Conservation (phyloP, 2,113 vertebrate genomes). For the Theristicus caerulescens region DNA sequence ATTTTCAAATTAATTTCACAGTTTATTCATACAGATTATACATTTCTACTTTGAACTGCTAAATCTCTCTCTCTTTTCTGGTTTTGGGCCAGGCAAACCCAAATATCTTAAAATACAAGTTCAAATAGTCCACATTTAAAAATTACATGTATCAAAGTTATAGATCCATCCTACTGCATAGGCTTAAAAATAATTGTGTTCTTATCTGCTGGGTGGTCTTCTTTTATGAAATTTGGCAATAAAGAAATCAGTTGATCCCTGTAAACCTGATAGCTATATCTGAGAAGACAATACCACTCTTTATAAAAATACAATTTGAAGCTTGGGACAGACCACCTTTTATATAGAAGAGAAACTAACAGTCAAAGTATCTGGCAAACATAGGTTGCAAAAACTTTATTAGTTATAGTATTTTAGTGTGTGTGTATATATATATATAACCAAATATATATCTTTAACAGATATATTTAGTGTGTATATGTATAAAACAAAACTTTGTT, state of each 20-base stretch:
- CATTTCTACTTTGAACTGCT: background rate
- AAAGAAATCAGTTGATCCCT: background rate
- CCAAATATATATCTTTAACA: background rate
- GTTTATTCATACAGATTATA: background rate
- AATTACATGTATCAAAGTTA: background rate
- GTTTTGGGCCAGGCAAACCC: background rate
- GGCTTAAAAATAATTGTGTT: background rate
- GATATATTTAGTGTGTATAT: background rate
- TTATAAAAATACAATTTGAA: background rate
- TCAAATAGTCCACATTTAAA: background rate
- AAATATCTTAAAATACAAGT: background rate
- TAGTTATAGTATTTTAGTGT: background rate
- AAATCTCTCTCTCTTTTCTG: background rate
- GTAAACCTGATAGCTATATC: background rate
- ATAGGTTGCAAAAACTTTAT: background rate
- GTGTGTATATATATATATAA: background rate
- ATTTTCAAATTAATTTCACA: background rate
- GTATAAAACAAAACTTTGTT: background rate
- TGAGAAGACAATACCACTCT: background rate
- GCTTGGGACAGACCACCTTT: background rate
- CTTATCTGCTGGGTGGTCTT: background rate
- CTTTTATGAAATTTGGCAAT: background rate
- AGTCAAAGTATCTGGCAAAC: background rate
- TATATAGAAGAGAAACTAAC: background rate
- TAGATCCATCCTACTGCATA: background rate